Evolutionary conservation across 2,113 vertebrate species (phyloP).

Genomic region (Chloropsis hardwickii): DNA sequence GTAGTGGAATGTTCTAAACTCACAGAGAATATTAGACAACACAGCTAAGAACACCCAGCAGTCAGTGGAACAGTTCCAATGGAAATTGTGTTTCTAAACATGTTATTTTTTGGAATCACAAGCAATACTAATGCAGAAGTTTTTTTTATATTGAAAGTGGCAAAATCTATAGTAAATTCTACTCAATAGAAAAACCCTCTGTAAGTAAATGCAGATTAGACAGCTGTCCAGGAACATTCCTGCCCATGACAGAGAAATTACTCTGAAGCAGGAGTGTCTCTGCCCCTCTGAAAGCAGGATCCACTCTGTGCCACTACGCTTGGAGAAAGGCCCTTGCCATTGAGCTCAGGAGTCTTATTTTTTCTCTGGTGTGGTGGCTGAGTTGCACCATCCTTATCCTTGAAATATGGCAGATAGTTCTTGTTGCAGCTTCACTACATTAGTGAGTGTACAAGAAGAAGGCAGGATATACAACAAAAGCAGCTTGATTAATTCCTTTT

Average conservation of each 20-base stretch:
- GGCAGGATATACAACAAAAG: background rate
- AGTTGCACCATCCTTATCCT: background rate
- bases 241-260: background rate
- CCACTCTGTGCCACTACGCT: accelerated
- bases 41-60: background rate
- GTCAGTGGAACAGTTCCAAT: background rate
- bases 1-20: background rate
- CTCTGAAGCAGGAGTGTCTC: background rate
- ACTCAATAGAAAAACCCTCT: background rate
- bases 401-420: background rate
- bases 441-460: background rate
- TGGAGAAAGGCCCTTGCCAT: background rate
- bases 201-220: background rate
- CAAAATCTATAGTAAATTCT: background rate
- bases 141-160: background rate
- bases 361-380: background rate
- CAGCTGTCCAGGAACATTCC: background rate
- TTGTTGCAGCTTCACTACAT: background rate
- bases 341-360: background rate
- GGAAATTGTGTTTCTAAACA: background rate
- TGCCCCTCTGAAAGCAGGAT: background rate
- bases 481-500: background rate
- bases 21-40: background rate
- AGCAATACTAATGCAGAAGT: background rate
- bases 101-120: background rate